phyloP scores from a whole-genome alignment of 2,113 vertebrate species.

The Lophotis ruficrista region DNA sequence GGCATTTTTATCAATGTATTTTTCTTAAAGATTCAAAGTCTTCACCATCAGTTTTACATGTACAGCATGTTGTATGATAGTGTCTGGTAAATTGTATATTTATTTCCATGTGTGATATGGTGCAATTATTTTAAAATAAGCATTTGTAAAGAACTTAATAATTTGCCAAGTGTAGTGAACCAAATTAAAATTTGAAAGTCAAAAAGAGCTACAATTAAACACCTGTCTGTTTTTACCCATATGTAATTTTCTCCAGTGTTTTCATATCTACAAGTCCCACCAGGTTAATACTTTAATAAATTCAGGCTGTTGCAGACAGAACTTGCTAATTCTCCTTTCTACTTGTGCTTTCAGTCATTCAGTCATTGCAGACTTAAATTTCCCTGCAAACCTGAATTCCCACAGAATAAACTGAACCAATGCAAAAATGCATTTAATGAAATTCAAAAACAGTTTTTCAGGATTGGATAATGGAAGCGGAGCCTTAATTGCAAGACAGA shows the following conservation, averaged over 20 bases:
- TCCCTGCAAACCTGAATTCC: background rate
- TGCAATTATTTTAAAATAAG: conserved; percentile 55
- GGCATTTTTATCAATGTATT: background rate
- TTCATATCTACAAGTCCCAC: background rate
- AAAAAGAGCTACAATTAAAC: background rate
- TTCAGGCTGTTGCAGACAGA: background rate
- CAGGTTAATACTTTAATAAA: background rate
- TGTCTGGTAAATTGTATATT: conserved; percentile 47
- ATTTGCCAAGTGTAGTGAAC: background rate
- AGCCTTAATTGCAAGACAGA: background rate
- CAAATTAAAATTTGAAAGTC: background rate
- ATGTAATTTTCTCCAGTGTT: background rate
- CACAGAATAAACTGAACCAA: background rate
- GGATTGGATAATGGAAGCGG: background rate
- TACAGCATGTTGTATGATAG: conserved; percentile 19
- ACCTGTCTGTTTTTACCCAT: background rate
- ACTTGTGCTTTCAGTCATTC: background rate
- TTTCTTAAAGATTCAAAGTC: background rate
- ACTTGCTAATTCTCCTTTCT: background rate
- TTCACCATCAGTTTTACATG: background rate
- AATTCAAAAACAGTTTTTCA: background rate
- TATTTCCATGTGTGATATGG: conserved; percentile 51
- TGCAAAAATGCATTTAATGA: background rate
- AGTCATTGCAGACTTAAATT: background rate
- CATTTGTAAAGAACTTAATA: background rate